Evolutionary conservation across 1,140 invertebrate species (phyloP), one percentile per base, ranked within the genome.

Genomic region (Copidosoma floridanum): DNA sequence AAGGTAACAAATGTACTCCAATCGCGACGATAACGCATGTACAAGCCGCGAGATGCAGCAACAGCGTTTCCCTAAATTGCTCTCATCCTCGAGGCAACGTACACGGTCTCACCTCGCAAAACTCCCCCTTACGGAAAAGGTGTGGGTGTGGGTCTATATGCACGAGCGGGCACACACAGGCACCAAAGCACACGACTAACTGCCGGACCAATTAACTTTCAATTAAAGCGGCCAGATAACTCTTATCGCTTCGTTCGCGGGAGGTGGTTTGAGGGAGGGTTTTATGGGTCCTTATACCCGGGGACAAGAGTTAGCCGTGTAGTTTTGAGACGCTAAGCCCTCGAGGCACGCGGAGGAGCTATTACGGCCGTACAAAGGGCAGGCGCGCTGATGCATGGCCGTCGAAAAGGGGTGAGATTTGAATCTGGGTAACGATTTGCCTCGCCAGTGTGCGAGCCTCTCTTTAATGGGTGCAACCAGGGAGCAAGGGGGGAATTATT

Each of bases 161-260:
- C n/a, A n/a, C n/a, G n/a, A n/a, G 43, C 51, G 46, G 54, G 54
- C 51, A 56, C 21, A 7, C 14, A 46, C 7, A 23, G 16, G 16
- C 43, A 16, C 40, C 14, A 3, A 11, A 12, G 66, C 65, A 57
- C 52, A 41, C 63, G 67, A 68, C 70, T 71, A 72, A 77, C 75
- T 72, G 68, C 66, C 66, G 72, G 75, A 75, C 76, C 75, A 78
- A 77, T 78, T 78, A 78, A 75, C 74, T 78, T 78, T 77, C 76
- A 78, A 77, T 78, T 78, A 78, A 75, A 74, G 56, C 53, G 65
- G 37, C 61, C 55, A 78, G 76, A 78, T 78, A 78, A 74, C 72
- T 77, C 76, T 77, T 78, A 78, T 77, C 76, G 73, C 73, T 12
- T 32, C 29, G 29, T 12, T 68, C 74, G 68, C 74, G 71, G n/a